Evolutionary conservation across 1,140 invertebrate genomes (phyloP), one percentile per base, ranked within the genome.

Genomic region (Panagrolaimus sp.): DNA sequence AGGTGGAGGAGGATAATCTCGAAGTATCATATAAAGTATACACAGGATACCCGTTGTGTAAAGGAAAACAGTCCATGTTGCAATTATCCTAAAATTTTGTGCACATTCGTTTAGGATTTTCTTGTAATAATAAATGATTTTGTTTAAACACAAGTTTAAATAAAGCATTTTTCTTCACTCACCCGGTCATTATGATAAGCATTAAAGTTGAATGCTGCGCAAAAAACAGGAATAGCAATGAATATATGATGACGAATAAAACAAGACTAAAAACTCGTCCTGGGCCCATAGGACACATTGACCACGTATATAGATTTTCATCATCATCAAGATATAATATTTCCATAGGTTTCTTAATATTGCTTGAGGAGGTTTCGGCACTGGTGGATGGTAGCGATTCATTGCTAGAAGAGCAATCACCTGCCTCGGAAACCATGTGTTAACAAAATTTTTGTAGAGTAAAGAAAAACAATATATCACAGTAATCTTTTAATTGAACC

Each of bases 101-200:
- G n/a, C n/a, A n/a, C n/a, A n/a, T n/a, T n/a, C n/a, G 51, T 57
- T 11, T 20, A n/a, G 0, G 27, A 2, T 23, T 20, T n/a, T 27
- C 1, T n/a, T 11, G 11, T 53, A 9, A 20, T 20, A 38, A 38
- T 38, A n/a, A n/a, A n/a, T n/a, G n/a, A n/a, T n/a, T n/a, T n/a
- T n/a, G n/a, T n/a, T n/a, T n/a, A n/a, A n/a, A n/a, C n/a, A n/a
- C n/a, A n/a, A n/a, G n/a, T n/a, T n/a, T n/a, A n/a, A n/a, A 57
- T 25, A 57, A 57, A 5, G n/a, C 2, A n/a, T n/a, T n/a, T n/a
- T n/a, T n/a, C n/a, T n/a, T 1, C 51, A 57, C 51, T 57, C 20
- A 57, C 51, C 51, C 51, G 27, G 51, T 57, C 51, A 57, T 57
- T 25, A 57, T 27, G 27, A 57, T 57, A 11, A 57, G 27, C 51